Base-by-base conservation (phyloP, 2,113 vertebrate genomes). In the Sporophila hypoxantha region DNA sequence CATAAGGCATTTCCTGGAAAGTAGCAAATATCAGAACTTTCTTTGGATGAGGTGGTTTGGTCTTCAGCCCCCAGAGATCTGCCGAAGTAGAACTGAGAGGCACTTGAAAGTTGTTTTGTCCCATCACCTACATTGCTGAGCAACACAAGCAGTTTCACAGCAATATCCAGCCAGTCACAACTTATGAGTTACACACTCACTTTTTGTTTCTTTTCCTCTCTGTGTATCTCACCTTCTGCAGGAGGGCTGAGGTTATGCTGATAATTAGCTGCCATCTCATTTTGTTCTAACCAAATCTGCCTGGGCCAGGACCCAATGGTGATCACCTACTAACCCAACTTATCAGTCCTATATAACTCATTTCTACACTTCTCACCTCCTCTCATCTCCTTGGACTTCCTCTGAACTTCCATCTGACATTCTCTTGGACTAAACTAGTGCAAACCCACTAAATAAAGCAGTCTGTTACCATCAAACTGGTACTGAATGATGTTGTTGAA, bases 401-500 rank as follows among this genome's bases (percentile, higher is more conserved):
- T 76, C 50, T 82, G 23, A 77, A 71, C 61, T 79, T 73, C 7
- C 9, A 56, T 14, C 34, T 87, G 29, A 22, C 2, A 27, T 41
- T 65, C 39, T 69, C 23, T 53, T 87, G 30, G 23, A 56, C 39
- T 62, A 77, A 68, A 42, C 32, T 25, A 79, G 21, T 13, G 42
- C 25, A 83, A 89, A 83, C 8, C n/a, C 42, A 93, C 20, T n/a
- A 76, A 74, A 80, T 9, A 66, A 21, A 89, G 50, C n/a, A 49
- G 55, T 10, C 39, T 82, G 96, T 97, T 94, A 99, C 99, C 99
- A 44, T 99, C 99, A 96, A 99, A 99, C 95, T 99, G 99, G 94
- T 99, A 99, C 97, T 99, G 99, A 91, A 99, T 99, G 57, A 99
- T 99, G 86, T 99, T 99, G 96, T 99, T 99, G 95, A 99, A 99